A percentile compares a stretch with the other conserved stretches of the same genome.
Conservation (phyloP, 1,140 invertebrate genomes). For the Tenebrio molitor region DNA sequence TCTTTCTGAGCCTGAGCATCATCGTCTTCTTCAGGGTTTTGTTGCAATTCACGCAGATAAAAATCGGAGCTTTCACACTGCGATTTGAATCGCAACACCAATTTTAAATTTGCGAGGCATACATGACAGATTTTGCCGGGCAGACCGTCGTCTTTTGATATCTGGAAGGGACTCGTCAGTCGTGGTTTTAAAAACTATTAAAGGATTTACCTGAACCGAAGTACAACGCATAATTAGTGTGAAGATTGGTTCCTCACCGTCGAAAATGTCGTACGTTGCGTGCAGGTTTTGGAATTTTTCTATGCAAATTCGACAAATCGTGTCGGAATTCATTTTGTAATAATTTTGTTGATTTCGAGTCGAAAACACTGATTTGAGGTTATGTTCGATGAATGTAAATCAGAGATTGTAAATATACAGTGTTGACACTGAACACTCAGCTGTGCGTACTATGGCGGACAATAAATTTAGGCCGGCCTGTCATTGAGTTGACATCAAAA, state of each 20-base stretch:
- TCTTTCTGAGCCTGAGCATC: too few species aligned
- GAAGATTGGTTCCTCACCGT: constrained; percentile 44
- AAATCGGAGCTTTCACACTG: constrained; percentile 66
- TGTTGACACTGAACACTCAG: too few species aligned
- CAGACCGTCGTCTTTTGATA: constrained; percentile 66
- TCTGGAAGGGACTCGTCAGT: constrained; percentile 60
- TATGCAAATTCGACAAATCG: constrained; percentile 51
- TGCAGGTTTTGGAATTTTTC: constrained; percentile 50
- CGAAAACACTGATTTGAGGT: too few species aligned
- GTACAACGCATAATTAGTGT: constrained; percentile 56
- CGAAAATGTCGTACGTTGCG: constrained; percentile 53
- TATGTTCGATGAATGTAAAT: too few species aligned
- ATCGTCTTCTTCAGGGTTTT: too few species aligned
- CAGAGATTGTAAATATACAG: too few species aligned
- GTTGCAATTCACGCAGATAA: too few species aligned
- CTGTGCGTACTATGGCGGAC: too few species aligned
- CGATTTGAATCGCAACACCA: constrained; percentile 67
- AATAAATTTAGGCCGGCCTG: too few species aligned
- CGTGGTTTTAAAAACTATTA: not conserved
- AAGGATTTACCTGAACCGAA: constrained; percentile 49
- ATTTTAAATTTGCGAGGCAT: constrained; percentile 65
- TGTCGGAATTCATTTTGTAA: constrained; percentile 48
- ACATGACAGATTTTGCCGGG: constrained; percentile 65
- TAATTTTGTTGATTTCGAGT: too few species aligned
- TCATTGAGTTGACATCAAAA: too few species aligned